Evolutionary conservation across 1,140 invertebrate genomes (phyloP).

Genomic region (Trichomalopsis sarcophagae): DNA sequence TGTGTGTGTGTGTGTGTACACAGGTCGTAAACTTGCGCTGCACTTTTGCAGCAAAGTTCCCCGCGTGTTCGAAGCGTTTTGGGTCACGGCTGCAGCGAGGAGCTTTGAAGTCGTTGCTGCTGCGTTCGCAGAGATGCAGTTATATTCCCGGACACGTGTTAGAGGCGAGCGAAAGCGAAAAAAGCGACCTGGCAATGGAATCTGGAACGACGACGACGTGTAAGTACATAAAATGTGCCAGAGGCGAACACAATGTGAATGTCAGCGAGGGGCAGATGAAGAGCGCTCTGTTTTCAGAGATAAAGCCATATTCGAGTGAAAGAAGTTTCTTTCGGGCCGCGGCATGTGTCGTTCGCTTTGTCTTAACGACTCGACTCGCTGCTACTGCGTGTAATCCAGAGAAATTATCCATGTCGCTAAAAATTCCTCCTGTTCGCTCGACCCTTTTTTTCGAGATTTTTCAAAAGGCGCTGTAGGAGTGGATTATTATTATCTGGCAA

Average conservation of each 20-base stretch:
- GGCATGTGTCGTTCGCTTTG: not conserved
- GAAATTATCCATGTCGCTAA: not conserved
- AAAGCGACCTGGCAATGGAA: not conserved
- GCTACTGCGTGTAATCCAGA: not conserved
- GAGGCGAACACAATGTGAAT: not conserved
- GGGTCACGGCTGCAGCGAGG: conserved; percentile 20
- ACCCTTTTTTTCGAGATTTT: too few relatives aligned
- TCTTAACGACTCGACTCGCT: too few relatives aligned
- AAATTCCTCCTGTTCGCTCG: too few relatives aligned
- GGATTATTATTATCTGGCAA: too few relatives aligned
- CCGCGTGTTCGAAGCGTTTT: not conserved
- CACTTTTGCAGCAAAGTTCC: conserved; percentile 18
- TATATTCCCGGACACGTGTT: not conserved
- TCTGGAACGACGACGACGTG: not conserved
- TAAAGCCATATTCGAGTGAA: not conserved
- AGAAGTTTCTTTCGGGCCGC: not conserved
- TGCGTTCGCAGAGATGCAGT: not conserved
- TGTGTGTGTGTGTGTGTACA: too few relatives aligned
- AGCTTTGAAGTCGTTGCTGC: conserved; percentile 8
- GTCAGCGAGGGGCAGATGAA: not conserved
- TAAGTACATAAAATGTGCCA: not conserved
- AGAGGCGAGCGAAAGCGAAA: not conserved
- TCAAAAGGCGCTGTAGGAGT: too few relatives aligned
- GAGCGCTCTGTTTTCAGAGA: not conserved
- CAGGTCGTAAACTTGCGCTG: conserved; percentile 5